phyloP scores from a whole-genome alignment of 2,113 vertebrate species.

The Candoia aspera region DNA sequence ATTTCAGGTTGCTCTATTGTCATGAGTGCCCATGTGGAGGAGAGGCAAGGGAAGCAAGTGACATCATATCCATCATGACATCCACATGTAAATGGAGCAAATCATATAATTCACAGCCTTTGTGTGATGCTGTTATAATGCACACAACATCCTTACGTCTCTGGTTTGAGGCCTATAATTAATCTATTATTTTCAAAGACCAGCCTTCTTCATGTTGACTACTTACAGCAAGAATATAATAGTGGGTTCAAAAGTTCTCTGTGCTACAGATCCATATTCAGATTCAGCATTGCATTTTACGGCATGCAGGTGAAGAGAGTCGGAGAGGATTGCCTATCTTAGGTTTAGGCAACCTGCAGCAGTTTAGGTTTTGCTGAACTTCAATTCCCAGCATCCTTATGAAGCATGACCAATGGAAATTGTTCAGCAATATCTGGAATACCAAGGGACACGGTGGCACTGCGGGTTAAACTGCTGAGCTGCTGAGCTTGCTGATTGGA shows the following conservation, averaged over 20 bases:
- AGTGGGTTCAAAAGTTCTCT: neutral
- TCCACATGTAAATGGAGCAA: neutral
- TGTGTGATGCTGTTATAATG: neutral
- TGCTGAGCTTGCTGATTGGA: no score
- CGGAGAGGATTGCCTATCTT: neutral
- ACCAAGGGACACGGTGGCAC: no score
- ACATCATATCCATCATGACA: neutral
- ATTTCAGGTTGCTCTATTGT: neutral
- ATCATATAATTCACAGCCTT: neutral
- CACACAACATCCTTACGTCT: neutral
- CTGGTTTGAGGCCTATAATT: neutral
- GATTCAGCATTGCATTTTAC: neutral
- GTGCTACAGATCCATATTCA: neutral
- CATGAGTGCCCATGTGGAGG: neutral
- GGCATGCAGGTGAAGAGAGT: neutral
- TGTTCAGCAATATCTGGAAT: neutral
- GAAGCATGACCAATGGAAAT: neutral
- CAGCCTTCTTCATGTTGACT: neutral
- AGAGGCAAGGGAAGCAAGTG: neutral
- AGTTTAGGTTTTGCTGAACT: neutral
- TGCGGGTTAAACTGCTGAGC: no score
- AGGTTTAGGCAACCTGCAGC: neutral
- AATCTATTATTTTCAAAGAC: neutral
- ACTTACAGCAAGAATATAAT: neutral
- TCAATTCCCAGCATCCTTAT: neutral